Percentiles rank a stretch among this genome's conserved stretches.
phyloP scores from a whole-genome alignment of 2,888 invertebrate genomes.

The Drosophila monieri region DNA sequence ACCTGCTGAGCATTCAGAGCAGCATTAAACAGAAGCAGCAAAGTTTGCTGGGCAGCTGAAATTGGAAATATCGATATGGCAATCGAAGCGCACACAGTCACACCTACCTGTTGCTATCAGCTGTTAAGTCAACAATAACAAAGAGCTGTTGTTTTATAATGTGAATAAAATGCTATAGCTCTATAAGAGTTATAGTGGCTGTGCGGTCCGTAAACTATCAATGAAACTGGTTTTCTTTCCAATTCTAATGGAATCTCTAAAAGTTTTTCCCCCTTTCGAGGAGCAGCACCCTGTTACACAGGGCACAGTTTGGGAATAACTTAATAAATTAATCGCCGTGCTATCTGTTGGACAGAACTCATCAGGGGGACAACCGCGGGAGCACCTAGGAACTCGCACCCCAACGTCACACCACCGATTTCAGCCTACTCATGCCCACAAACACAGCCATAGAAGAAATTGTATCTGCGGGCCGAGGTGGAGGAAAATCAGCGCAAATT shows the following conservation, averaged over 20 bases:
- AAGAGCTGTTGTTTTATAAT: slow-evolving; percentile 12
- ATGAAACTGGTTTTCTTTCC: slow-evolving; percentile 6
- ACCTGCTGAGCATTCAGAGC: slow-evolving; percentile 91
- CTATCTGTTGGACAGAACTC: slow-evolving; percentile 22
- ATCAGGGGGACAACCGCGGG: slow-evolving; percentile 8
- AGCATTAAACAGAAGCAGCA: slow-evolving; percentile 88
- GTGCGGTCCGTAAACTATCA: slow-evolving; percentile 4
- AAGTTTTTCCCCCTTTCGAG: slow-evolving; percentile 19
- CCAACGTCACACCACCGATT: slow-evolving; percentile 10
- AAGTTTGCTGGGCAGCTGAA: slow-evolving; percentile 49
- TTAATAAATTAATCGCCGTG: slow-evolving; percentile 35
- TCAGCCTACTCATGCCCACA: slow-evolving; percentile 22
- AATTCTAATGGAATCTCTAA: slow-evolving; percentile 1
- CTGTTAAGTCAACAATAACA: slow-evolving; percentile 27
- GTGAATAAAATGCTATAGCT: slow-evolving; percentile 8
- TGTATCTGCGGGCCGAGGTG: background rate
- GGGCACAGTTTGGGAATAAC: slow-evolving; percentile 19
- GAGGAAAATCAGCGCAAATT: slow-evolving; percentile 30
- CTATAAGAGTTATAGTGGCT: background rate
- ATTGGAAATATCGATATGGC: slow-evolving; percentile 19
- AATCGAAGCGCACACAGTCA: slow-evolving; percentile 41
- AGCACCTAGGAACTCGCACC: slow-evolving; percentile 8
- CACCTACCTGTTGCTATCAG: slow-evolving; percentile 15
- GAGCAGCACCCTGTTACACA: slow-evolving; percentile 19
- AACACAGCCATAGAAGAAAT: slow-evolving; percentile 3